A percentile compares a stretch with the other conserved stretches of the same genome.
Evolutionary conservation across 2,888 invertebrate species (phyloP).

Genomic region (Neoaliturus tenellus): DNA sequence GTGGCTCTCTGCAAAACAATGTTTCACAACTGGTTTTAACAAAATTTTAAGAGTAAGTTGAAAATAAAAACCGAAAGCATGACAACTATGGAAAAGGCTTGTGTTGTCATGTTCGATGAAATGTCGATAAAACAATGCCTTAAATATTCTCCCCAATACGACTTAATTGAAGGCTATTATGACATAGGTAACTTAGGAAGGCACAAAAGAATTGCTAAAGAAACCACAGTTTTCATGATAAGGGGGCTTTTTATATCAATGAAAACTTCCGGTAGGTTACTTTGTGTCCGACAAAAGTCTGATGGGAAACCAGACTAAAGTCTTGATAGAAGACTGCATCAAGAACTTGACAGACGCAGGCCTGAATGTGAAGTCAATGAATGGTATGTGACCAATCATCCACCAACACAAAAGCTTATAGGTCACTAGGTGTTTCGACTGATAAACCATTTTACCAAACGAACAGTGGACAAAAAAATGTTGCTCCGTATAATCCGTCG

Average conservation of each 20-base stretch:
- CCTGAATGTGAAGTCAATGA: slow-evolving; percentile 61
- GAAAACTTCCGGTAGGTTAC: slow-evolving; percentile 66
- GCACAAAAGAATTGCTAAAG: slow-evolving; percentile 61
- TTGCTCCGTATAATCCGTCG: slow-evolving; percentile 64
- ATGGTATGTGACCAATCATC: slow-evolving; percentile 65
- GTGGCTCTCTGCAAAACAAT: no score
- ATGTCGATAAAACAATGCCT: slow-evolving; percentile 64
- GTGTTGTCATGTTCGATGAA: slow-evolving; percentile 66
- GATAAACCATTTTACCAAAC: slow-evolving; percentile 60
- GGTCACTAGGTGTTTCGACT: slow-evolving; percentile 61
- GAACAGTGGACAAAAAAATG: slow-evolving; percentile 59
- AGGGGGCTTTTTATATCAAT: slow-evolving; percentile 62
- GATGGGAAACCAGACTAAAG: slow-evolving; percentile 47
- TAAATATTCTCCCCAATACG: slow-evolving; percentile 62
- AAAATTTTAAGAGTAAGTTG: no score
- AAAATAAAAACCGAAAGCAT: slow-evolving; percentile 64
- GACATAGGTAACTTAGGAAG: slow-evolving; percentile 64
- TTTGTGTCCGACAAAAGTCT: slow-evolving; percentile 60
- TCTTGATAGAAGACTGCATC: slow-evolving; percentile 60
- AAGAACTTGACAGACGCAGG: slow-evolving; percentile 57
- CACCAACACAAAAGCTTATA: slow-evolving; percentile 62
- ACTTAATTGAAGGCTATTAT: slow-evolving; percentile 64
- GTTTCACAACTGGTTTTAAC: no score
- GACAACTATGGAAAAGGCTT: slow-evolving; percentile 62
- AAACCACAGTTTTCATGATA: slow-evolving; percentile 66